Base-by-base conservation (phyloP, 2,797 vertebrate species). In the Artibeus jamaicensis region DNA sequence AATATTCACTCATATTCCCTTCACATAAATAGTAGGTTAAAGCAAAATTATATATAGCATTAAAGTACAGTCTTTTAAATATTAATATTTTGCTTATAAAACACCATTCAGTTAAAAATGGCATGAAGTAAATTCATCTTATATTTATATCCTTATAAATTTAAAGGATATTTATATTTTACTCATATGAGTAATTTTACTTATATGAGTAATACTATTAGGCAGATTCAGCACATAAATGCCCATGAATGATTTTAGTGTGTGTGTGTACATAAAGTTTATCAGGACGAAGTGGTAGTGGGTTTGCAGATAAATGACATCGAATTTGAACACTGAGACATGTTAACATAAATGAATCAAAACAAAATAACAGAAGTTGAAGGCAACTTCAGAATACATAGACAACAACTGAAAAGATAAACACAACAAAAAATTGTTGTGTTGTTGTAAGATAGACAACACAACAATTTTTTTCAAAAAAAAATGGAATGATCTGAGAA, bases 241-340 rank as follows among this genome's bases (percentile, higher is more conserved):
- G 26, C 15, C 19, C 34, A 5, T 44, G 9, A 88, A 42, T 53
- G 44, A 65, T 50, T 95, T 92, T 18, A 71, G 1, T 82, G 2
- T 42, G 0, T 65, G 18, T 44, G 19, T 44, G 6, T 67, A 39
- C n/a, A 37, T 42, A 46, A 94, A 42, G 26, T 59, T 46, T 37
- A 68, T 89, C 68, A 92, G 24, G 21, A 9, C 85, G 24, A 81
- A 89, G 91, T 5, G 37, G 19, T 29, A 57, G 4, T 44, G 59
- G 37, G 22, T 84, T 92, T 95, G 15, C 39, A 95, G 92, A 79
- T 73, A 87, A 92, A 15, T 83, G 68, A 55, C 50, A 88, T 11
- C 42, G 6, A 95, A 42, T 59, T 29, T 91, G 70, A 94, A 39
- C 65, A 55, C 0, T 12, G 48, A 88, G n/a, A 1, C 53, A 22